These are phyloP conservation scores for Nothocercus julius DNA, from an alignment of 2,113 vertebrate genomes.

Conservation along the genomic window DNA sequence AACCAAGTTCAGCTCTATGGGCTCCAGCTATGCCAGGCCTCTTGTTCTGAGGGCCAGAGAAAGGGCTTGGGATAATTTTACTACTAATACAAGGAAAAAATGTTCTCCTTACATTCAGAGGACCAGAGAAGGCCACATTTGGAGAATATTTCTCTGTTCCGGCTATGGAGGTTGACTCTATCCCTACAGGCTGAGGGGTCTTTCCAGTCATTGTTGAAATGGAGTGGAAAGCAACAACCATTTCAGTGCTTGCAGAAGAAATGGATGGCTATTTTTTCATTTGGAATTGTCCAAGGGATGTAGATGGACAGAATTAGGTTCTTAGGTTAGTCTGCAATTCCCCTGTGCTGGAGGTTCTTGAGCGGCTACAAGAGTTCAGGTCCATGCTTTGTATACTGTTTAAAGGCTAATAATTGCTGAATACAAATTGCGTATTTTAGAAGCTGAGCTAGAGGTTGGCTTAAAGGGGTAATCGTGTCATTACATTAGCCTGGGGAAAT, in stretches of 20 bases:
- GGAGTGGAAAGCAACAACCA: not conserved
- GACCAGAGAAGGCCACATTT: not conserved
- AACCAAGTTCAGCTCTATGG: not conserved
- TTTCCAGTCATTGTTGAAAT: not conserved
- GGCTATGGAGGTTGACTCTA: not conserved
- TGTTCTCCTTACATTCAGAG: not conserved
- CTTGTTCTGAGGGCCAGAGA: not conserved
- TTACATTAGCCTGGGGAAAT: not conserved
- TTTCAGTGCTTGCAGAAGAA: not conserved
- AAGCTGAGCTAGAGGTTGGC: not conserved
- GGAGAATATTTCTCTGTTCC: not conserved
- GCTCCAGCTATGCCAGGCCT: not conserved
- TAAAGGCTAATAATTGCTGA: not conserved
- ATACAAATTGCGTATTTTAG: not conserved
- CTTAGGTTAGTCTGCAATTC: not conserved
- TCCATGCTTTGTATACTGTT: not conserved
- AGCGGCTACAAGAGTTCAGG: not conserved
- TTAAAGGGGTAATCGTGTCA: not conserved
- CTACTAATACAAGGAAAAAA: not conserved
- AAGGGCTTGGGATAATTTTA: not conserved
- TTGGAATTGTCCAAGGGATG: not conserved
- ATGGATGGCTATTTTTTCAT: not conserved
- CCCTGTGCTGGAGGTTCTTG: not conserved
- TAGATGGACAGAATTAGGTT: not conserved
- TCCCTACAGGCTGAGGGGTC: not conserved